Conservation (phyloP, 2,113 vertebrate genomes). For the Pao palembangensis region DNA sequence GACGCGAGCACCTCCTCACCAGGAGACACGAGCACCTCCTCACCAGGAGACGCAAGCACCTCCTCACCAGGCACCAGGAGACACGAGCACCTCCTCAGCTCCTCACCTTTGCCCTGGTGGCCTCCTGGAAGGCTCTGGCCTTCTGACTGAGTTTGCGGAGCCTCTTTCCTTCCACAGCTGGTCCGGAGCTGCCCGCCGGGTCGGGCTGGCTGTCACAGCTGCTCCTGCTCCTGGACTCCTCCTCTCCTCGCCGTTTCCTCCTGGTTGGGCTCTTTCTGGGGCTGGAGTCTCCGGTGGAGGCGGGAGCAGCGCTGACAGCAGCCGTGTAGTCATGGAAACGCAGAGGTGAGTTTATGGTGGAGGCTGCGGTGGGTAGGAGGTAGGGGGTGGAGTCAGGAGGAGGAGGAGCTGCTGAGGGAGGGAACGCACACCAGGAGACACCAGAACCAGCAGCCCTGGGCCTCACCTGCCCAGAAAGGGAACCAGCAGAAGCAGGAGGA, state of each 20-base stretch:
- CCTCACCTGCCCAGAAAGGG: background rate
- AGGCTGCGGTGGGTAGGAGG: too few relatives aligned
- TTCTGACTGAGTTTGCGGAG: slow-evolving; percentile 44
- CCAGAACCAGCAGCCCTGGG: background rate
- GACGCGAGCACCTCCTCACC: too few relatives aligned
- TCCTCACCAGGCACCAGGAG: too few relatives aligned
- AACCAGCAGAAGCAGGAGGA: background rate
- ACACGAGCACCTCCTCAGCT: background rate
- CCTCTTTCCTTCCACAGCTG: slow-evolving; percentile 32
- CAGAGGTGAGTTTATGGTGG: background rate
- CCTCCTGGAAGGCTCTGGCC: slow-evolving; percentile 32
- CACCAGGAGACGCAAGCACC: too few relatives aligned
- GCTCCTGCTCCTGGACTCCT: background rate
- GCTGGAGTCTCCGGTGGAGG: background rate
- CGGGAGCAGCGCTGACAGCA: background rate
- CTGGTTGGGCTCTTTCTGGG: background rate
- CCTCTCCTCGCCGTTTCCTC: slow-evolving; percentile 1
- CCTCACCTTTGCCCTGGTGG: slow-evolving; percentile 10
- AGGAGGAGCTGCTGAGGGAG: background rate
- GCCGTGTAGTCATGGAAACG: background rate
- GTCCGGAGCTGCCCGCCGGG: background rate
- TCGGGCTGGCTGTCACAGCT: background rate
- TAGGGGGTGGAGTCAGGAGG: too few relatives aligned
- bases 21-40: too few relatives aligned
- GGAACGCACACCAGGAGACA: background rate